Base-by-base conservation (phyloP, 1,140 invertebrate species). In the Drosophila funebris region DNA sequence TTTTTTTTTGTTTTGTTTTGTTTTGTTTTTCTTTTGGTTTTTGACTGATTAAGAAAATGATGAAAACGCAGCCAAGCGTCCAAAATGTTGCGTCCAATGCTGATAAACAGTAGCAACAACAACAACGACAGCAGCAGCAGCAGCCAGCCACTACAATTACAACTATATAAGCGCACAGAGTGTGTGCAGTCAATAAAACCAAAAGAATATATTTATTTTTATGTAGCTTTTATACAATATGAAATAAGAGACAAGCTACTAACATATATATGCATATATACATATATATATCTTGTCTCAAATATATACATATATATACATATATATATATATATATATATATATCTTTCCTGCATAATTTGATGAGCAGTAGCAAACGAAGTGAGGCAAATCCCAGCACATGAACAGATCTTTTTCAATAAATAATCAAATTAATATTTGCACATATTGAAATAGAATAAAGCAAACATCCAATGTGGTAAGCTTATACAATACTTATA, bases 21-120 rank as follows among this genome's bases (percentile, higher is more conserved):
- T 57, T 11, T 37, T 61, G 22, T 33, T 44, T 48, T 37, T 43
- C 27, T 24, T 70, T 36, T 73, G 63, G 66, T 46, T 73, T 78
- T 83, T 75, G 71, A 83, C 79, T 83, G 79, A 83, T 84, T 73
- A 83, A 72, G 67, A 85, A 85, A 85, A 85, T 77, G 58, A 85
- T 74, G 66, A 72, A 76, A 78, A 87, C 75, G 73, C 81, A 85
- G 77, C 81, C 66, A 81, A 85, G 81, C 81, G 82, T 69, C 22
- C 57, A 64, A 85, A 85, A 74, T 77, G 63, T 64, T 66, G 69
- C 60, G 31, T 41, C 61, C 36, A 29, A 33, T 52, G 46, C 73
- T 84, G 81, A 84, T 84, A 84, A 84, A 78, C 56, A 48, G 37
- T 56, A 48, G 44, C 53, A 66, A 16, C 57, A 36, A 27, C 43